A percentile compares a stretch with the other conserved stretches of the same genome.
Conservation (phyloP, 2,113 vertebrate genomes). For the Tamias sibiricus region DNA sequence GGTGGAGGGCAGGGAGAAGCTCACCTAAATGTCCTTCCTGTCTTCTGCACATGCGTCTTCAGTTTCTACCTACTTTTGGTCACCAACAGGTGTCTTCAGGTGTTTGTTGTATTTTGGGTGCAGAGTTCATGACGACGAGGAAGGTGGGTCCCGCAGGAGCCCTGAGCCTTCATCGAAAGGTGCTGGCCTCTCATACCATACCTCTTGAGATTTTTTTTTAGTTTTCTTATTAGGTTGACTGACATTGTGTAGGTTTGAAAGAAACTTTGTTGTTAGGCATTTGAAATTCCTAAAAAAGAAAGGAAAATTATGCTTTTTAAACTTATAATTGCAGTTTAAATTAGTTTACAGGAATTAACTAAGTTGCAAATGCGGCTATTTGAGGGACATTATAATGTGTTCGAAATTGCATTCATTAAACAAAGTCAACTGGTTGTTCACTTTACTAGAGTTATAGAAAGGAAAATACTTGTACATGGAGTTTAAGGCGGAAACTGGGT, state of each 20-base stretch:
- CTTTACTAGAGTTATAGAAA: not conserved
- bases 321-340: conserved; percentile 55
- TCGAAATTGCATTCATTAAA: conserved; percentile 53
- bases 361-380: not conserved
- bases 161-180: not conserved
- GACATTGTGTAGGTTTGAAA: not conserved
- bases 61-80: not conserved
- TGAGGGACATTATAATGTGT: conserved; percentile 37
- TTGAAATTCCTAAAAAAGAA: conserved; percentile 54
- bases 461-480: conserved; percentile 54
- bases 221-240: conserved; percentile 9
- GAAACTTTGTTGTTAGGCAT: conserved; percentile 33
- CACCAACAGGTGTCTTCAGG: not conserved
- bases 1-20: not conserved
- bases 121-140: not conserved
- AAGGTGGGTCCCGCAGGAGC: not conserved
- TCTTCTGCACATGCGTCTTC: not conserved
- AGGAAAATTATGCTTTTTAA: conserved; percentile 39
- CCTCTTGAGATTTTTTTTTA: not conserved
- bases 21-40: not conserved
- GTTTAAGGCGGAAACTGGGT: conserved; percentile 5
- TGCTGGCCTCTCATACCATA: not conserved
- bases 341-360: conserved; percentile 39
- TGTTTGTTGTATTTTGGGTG: not conserved
- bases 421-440: not conserved